Base-by-base conservation (phyloP, 2,888 invertebrate genomes). In the Heliconius ismenius region DNA sequence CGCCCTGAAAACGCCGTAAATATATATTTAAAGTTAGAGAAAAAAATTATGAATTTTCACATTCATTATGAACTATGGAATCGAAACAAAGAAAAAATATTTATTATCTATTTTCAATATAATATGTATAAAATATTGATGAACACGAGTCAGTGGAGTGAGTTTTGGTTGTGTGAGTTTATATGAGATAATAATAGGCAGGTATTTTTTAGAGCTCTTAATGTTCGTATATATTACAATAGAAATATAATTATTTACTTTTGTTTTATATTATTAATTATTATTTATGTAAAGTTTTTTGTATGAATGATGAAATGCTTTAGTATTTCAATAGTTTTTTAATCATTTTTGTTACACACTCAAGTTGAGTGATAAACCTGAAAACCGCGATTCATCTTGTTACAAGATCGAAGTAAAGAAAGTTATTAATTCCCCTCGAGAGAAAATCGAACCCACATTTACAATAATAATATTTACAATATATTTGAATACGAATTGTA, bases 1-100 rank as follows among this genome's bases (percentile, higher is more conserved):
- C 80, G 79, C 65, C 68, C 32, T 21, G 73, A 75, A 69, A 69
- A 43, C 43, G n/a, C 62, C 28, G 64, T 65, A 73, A 75, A 75
- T 54, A 70, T 36, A 32, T 13, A 36, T 54, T 75, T 54, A 64
- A 70, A 62, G 64, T 70, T 75, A 75, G 75, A 64, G 70, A 75
- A 75, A 75, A 75, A 70, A 70, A 58, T 2, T 28, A 28, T 26
- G 26, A 26, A 70, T 54, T 70, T 70, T 70, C 4, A 9, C 13
- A 28, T 70, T 70, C 32, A 70, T 70, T 58, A 70, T 70, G n/a
- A 54, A 70, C 6, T 70, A 58, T 70, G 32, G n/a, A 24, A 70
- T 58, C 32, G 9, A 36, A 70, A 70, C 70, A 70, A 70, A 70
- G 70, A 54, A 15, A 28, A 11, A 32, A 28, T 32, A 58, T 70